Conservation (phyloP, 2,888 invertebrate genomes). For the Andrena trimmerana region DNA sequence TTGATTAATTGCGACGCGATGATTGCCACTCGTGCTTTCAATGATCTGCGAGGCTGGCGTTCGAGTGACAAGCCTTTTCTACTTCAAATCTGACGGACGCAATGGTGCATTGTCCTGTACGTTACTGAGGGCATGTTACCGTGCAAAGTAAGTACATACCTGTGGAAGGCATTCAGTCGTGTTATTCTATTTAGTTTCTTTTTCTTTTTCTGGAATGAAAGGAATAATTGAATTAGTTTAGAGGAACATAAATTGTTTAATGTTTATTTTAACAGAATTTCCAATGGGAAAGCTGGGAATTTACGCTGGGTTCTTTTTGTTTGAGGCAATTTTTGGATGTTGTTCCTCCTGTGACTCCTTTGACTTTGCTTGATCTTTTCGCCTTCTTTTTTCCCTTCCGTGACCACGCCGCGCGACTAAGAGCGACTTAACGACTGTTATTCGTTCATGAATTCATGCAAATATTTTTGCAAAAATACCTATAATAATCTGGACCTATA, state of each 20-base stretch:
- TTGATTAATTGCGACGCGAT: constrained; percentile 73
- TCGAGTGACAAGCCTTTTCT: neutral
- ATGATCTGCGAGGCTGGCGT: constrained; percentile 26
- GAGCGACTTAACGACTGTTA: constrained; percentile 29
- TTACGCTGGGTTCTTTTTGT: neutral
- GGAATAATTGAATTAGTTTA: no score
- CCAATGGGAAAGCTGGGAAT: no score
- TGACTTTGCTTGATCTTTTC: neutral
- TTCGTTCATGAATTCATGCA: constrained; percentile 65
- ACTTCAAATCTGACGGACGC: neutral
- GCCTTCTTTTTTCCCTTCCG: neutral
- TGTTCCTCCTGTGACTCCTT: neutral
- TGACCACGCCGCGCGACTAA: constrained; percentile 5
- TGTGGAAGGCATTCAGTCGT: neutral
- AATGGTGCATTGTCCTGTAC: neutral
- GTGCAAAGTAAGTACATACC: no score
- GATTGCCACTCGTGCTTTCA: constrained; percentile 61
- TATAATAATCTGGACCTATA: constrained; percentile 70
- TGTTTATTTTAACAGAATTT: no score
- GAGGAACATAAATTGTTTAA: no score
- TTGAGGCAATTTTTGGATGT: neutral
- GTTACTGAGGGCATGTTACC: no score
- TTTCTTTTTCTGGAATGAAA: neutral
- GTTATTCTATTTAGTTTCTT: neutral
- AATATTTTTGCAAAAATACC: constrained; percentile 76